Base-by-base conservation (phyloP, 1,140 invertebrate species). In the Drosophila tristis region DNA sequence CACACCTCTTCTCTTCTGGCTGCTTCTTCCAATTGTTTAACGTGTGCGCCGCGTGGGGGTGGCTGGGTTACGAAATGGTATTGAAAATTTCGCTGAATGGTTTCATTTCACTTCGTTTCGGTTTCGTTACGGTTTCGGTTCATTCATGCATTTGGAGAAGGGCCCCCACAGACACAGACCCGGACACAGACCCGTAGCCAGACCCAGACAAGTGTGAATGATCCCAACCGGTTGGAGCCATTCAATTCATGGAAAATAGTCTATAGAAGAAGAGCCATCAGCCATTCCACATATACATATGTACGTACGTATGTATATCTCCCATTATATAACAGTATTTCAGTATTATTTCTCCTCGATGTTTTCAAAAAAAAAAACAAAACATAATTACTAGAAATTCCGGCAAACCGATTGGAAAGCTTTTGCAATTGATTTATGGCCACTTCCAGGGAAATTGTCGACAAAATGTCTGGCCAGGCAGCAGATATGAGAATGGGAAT, bases 361-460 rank as follows among this genome's bases (percentile, higher is more conserved):
- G 44, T 66, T 70, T 77, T 86, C 58, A 23, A 68, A 62, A 51
- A 64, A 66, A 20, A 20, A 20, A 20, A 20, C 16, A 20, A 20
- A 20, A 20, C 74, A 82, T 78, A 85, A 84, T 85, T 74, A 74
- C 45, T 44, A 26, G 48, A 71, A 71, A 73, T 72, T 90, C 80
- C 81, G 56, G 75, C 66, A 86, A 90, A 87, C 54, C 60, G 26
- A 65, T 67, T 75, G 74, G 54, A 72, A 78, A 78, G 62, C 71
- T 70, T 78, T 65, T 74, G 45, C 62, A 74, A 65, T 90, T 90
- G 87, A 90, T 90, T 90, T 90, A 90, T 80, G 73, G 64, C 67
- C 79, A 89, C 89, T 90, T 90, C 89, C 79, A 75, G 60, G 73
- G 87, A 90, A 90, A 90, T 87, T 80, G 87, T 90, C 87, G 87